Evolutionary conservation across 2,888 invertebrate genomes (phyloP).

Genomic region (Oxytorus armatus): DNA sequence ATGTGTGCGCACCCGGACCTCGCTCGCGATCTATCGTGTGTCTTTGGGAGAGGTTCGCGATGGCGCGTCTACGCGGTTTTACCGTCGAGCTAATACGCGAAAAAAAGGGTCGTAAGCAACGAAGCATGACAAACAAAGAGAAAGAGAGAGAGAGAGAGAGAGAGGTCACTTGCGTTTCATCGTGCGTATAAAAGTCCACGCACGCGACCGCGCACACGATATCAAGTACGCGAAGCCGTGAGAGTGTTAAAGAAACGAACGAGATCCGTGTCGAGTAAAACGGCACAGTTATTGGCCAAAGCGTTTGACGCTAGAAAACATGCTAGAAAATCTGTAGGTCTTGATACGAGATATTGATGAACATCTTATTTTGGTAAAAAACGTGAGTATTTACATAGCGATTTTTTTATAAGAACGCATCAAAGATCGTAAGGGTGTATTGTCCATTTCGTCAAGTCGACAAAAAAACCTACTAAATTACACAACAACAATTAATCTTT

Average conservation of each 20-base stretch:
- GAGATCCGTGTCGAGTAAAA: background rate
- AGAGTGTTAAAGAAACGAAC: conserved; percentile 52
- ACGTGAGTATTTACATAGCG: too few relatives aligned
- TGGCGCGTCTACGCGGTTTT: conserved; percentile 36
- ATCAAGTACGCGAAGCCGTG: conserved; percentile 54
- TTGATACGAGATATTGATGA: background rate
- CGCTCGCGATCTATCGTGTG: conserved; percentile 55
- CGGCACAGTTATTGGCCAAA: conserved; percentile 19
- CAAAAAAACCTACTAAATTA: too few relatives aligned
- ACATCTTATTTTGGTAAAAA: too few relatives aligned
- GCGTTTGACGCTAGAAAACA: background rate
- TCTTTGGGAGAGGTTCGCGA: background rate
- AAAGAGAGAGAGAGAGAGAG: conserved; percentile 18
- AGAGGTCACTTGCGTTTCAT: conserved; percentile 76
- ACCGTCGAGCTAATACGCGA: conserved; percentile 37
- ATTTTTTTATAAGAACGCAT: too few relatives aligned
- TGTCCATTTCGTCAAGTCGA: too few relatives aligned
- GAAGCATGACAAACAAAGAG: conserved; percentile 20
- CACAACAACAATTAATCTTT: too few relatives aligned
- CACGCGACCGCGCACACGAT: conserved; percentile 65
- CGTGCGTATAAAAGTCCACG: conserved; percentile 72
- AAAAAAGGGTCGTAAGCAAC: conserved; percentile 56
- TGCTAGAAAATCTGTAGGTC: background rate
- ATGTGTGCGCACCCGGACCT: conserved; percentile 61
- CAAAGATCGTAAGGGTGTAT: too few relatives aligned